These are phyloP conservation scores for Parnassius orleans DNA, from an alignment of 2,888 invertebrate species.

Conservation along the genomic window DNA sequence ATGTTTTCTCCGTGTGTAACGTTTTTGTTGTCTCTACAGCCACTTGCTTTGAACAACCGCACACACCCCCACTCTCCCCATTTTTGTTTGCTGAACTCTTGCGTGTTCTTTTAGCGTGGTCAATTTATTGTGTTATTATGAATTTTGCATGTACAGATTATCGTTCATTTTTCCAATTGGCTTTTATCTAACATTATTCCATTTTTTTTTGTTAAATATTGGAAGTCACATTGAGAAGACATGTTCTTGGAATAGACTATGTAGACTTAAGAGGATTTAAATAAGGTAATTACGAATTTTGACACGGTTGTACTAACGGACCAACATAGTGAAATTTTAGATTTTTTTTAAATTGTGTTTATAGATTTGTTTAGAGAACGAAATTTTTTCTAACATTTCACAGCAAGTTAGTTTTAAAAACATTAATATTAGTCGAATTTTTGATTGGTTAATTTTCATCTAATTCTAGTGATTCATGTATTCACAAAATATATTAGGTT, in stretches of 20 bases:
- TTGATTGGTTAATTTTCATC: background rate
- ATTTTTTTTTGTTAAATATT: conserved; percentile 23
- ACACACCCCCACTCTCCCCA: conserved; percentile 30
- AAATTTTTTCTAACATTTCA: conserved; percentile 5
- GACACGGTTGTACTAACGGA: conserved; percentile 5
- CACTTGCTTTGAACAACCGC: conserved; percentile 52
- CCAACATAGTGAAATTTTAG: background rate
- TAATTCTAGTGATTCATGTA: background rate
- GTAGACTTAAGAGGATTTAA: conserved; percentile 16
- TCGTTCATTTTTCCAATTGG: conserved; percentile 29
- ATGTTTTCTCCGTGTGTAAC: conserved; percentile 64
- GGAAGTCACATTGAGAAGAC: conserved; percentile 48
- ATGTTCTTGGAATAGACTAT: conserved; percentile 43
- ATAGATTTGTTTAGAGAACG: background rate
- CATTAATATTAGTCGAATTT: background rate
- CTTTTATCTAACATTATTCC: conserved; percentile 33
- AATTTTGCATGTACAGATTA: conserved; percentile 31
- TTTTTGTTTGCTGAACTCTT: conserved; percentile 38
- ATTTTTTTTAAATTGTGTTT: conserved; percentile 3
- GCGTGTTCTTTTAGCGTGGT: conserved; percentile 45
- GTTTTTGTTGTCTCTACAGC: conserved; percentile 48
- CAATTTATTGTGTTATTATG: conserved; percentile 31
- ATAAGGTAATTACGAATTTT: conserved; percentile 15
- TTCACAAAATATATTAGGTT: conserved; percentile 76
- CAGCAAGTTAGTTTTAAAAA: background rate